These are phyloP conservation scores for Megaustenia siamemsis DNA, from an alignment of 2,888 invertebrate genomes.

Conservation along the genomic window DNA sequence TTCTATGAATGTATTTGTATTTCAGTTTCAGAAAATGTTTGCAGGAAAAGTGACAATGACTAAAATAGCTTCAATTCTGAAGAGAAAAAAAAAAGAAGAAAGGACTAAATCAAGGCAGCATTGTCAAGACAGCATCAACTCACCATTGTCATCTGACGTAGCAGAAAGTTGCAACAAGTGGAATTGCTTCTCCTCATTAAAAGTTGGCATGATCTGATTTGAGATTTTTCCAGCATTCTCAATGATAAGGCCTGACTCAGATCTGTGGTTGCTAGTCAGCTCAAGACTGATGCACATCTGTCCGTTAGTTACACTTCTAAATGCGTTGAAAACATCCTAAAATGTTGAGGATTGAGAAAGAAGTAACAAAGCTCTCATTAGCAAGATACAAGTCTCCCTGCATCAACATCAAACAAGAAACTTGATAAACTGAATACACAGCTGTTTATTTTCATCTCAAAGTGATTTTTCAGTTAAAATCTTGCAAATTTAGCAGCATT, in stretches of 20 bases:
- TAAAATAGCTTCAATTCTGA: too few species aligned
- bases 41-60: too few species aligned
- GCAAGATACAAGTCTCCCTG: too few species aligned
- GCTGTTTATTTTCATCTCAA: too few species aligned
- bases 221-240: constrained; percentile 74
- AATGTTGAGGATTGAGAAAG: not conserved
- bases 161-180: constrained; percentile 55
- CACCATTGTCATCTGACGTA: constrained; percentile 53
- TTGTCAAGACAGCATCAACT: not conserved
- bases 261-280: constrained; percentile 72
- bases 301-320: not conserved
- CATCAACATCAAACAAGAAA: too few species aligned
- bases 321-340: constrained; percentile 49
- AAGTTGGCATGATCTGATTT: constrained; percentile 61
- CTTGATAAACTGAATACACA: too few species aligned
- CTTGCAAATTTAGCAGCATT: too few species aligned
- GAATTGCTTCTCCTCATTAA: constrained; percentile 63
- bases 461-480: too few species aligned
- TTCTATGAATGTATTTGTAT: too few species aligned
- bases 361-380: too few species aligned
- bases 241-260: constrained; percentile 73
- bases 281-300: constrained; percentile 64
- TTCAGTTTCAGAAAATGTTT: too few species aligned
- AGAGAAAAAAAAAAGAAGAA: too few species aligned
- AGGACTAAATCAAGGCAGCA: not conserved